Conservation (phyloP, 2,888 invertebrate species). For the Sussaba pulchella region DNA sequence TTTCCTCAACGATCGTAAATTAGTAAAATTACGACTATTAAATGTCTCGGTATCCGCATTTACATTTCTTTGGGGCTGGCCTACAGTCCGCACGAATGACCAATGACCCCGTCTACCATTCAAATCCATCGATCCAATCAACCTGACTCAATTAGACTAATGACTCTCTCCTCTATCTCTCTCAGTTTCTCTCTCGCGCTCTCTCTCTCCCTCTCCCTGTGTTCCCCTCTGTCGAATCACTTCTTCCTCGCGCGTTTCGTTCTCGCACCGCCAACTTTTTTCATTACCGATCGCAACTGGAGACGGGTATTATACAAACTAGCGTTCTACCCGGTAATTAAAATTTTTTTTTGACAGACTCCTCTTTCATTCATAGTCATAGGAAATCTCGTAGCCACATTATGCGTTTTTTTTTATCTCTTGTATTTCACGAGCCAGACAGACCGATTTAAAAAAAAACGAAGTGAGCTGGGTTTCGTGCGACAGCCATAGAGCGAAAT, state of each 20-base stretch:
- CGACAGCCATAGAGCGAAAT: not conserved
- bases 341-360: slow-evolving; percentile 12
- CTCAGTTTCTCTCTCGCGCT: no score
- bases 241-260: slow-evolving; percentile 1
- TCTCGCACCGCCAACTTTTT: slow-evolving; percentile 13
- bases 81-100: slow-evolving; percentile 46
- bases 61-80: not conserved
- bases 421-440: not conserved
- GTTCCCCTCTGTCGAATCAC: slow-evolving; percentile 10
- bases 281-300: slow-evolving; percentile 32
- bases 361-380: slow-evolving; percentile 20
- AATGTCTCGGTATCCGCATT: slow-evolving; percentile 19
- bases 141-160: slow-evolving; percentile 63
- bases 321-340: slow-evolving; percentile 35
- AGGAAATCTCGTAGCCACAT: slow-evolving; percentile 10
- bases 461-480: not conserved
- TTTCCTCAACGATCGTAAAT: slow-evolving; percentile 22
- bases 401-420: not conserved
- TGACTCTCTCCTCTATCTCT: slow-evolving; percentile 45
- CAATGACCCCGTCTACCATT: slow-evolving; percentile 29
- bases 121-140: slow-evolving; percentile 52
- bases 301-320: slow-evolving; percentile 39
- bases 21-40: slow-evolving; percentile 34
- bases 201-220: no score
- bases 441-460: slow-evolving; percentile 2